Conservation (phyloP, 2,888 invertebrate genomes). For the Leucophenga montana region DNA sequence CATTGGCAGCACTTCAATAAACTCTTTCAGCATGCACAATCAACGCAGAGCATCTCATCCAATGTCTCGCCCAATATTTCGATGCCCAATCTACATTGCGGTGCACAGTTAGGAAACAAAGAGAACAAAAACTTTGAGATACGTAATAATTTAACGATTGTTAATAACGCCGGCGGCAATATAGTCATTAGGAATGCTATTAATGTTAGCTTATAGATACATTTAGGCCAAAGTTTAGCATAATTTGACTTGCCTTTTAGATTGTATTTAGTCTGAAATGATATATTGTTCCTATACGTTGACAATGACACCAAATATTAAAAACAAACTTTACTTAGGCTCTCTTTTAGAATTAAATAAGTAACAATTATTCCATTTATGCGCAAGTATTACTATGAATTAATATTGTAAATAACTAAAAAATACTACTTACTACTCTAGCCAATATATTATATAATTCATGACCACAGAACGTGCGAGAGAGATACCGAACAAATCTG, state of each 20-base stretch:
- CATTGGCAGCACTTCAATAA: conserved; percentile 34
- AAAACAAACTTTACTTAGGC: too few species aligned
- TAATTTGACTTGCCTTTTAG: conserved; percentile 12
- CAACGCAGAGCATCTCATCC: conserved; percentile 21
- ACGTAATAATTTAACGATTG: conserved; percentile 58
- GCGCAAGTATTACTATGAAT: too few species aligned
- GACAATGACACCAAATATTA: too few species aligned
- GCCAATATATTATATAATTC: too few species aligned
- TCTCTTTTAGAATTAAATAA: too few species aligned
- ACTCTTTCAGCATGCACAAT: neutral
- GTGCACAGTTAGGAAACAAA: conserved; percentile 41
- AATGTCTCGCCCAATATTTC: conserved; percentile 43
- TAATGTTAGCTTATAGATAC: conserved; percentile 56
- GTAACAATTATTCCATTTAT: too few species aligned
- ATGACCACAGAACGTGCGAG: too few species aligned
- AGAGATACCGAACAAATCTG: neutral
- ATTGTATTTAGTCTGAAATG: neutral
- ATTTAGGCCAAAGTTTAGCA: conserved; percentile 18
- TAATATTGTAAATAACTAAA: too few species aligned
- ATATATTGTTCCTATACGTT: neutral
- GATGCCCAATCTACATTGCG: conserved; percentile 45
- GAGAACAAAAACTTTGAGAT: conserved; percentile 49
- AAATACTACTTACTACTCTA: too few species aligned
- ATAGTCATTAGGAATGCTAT: conserved; percentile 66
- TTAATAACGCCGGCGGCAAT: conserved; percentile 61